Conservation (phyloP, 1,140 invertebrate genomes). For the Geopemphigus sp. region DNA sequence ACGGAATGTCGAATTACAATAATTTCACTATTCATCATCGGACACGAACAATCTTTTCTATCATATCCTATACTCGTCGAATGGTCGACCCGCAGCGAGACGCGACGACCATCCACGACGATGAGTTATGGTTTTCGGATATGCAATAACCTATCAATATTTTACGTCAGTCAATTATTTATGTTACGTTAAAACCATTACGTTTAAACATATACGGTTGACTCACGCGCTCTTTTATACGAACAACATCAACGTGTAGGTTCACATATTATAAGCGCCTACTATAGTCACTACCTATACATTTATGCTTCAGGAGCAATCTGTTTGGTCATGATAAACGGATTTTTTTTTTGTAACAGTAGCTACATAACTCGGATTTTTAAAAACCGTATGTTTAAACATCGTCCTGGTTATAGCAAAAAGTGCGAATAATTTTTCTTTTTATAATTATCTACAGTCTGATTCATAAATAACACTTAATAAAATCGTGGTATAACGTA, state of each 20-base stretch:
- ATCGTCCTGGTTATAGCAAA: no score
- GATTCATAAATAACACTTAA: no score
- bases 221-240: background rate
- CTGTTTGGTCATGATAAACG: background rate
- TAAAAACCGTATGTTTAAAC: background rate
- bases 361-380: background rate
- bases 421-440: no score
- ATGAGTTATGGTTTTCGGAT: constrained; percentile 38
- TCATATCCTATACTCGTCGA: background rate
- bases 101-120: background rate
- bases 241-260: background rate
- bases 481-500: no score
- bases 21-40: constrained; percentile 43
- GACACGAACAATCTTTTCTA: background rate
- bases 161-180: constrained; percentile 21
- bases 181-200: constrained; percentile 27
- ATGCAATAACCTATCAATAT: constrained; percentile 34
- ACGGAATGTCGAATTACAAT: constrained; percentile 16
- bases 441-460: no score
- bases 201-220: constrained; percentile 3
- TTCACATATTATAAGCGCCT: background rate
- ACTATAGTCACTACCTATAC: background rate
- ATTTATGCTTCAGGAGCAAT: background rate
- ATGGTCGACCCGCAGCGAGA: background rate
- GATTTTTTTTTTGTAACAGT: background rate